These are phyloP conservation scores for Scaptomyza tumidula DNA, from an alignment of 2,888 invertebrate species.

Conservation along the genomic window DNA sequence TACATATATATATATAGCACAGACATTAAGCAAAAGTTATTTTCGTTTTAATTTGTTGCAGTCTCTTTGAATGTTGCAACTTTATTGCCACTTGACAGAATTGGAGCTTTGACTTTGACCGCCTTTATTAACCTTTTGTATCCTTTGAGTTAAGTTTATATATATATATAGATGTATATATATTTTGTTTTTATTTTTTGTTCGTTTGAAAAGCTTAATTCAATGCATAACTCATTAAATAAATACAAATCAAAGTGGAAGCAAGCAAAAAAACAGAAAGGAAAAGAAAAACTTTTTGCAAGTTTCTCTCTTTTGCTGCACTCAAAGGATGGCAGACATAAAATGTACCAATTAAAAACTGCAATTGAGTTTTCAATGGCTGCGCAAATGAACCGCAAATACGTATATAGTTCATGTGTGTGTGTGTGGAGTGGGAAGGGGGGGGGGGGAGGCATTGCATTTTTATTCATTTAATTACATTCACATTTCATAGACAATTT, in stretches of 20 bases:
- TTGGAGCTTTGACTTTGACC: constrained; percentile 32
- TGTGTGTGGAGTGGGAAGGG: not conserved
- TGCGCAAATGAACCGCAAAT: constrained; percentile 75
- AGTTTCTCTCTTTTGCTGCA: constrained; percentile 24
- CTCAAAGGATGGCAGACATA: constrained; percentile 74
- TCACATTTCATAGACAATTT: constrained; percentile 80
- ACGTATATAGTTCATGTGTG: not conserved
- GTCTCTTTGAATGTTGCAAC: not conserved
- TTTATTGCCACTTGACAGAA: constrained; percentile 24
- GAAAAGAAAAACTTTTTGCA: constrained; percentile 12
- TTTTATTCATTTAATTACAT: constrained; percentile 78
- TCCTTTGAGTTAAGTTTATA: constrained; percentile 18
- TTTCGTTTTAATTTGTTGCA: not conserved
- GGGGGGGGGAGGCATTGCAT: constrained; percentile 41
- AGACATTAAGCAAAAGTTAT: not conserved
- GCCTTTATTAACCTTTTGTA: constrained; percentile 6
- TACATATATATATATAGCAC: not conserved
- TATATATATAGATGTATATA: no score
- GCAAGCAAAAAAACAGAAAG: not conserved
- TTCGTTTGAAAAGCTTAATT: constrained; percentile 60
- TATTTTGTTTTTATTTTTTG: not conserved
- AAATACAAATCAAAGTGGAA: constrained; percentile 76
- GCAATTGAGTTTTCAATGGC: constrained; percentile 73
- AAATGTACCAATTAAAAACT: constrained; percentile 80
- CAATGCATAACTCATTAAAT: constrained; percentile 81